Evolutionary conservation across 2,888 invertebrate genomes (phyloP).

Genomic region (Palloptera scutellata): DNA sequence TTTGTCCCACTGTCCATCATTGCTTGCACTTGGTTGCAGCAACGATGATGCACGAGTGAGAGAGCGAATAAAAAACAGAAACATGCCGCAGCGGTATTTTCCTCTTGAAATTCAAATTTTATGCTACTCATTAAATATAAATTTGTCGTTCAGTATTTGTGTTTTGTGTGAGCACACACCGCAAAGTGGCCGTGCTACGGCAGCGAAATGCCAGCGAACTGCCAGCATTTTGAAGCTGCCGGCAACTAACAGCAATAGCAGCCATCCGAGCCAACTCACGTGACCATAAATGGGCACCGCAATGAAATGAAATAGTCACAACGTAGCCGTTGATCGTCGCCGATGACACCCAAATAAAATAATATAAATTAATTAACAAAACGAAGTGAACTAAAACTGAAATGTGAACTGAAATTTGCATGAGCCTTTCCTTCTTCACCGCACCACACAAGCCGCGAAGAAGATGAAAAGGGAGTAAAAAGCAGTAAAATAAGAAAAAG

Average conservation of each 20-base stretch:
- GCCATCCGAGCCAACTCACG: constrained; percentile 29
- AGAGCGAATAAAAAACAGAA: constrained; percentile 34
- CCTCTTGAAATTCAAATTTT: constrained; percentile 64
- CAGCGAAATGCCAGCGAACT: constrained; percentile 14
- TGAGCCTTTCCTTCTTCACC: neutral
- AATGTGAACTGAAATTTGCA: neutral
- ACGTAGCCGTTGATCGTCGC: too few relatives aligned
- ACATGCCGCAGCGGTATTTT: constrained; percentile 49
- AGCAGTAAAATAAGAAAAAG: neutral
- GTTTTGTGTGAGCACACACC: neutral
- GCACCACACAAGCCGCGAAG: neutral
- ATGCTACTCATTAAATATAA: constrained; percentile 65
- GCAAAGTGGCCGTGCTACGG: constrained; percentile 22
- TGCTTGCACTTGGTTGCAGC: constrained; percentile 5
- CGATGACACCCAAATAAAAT: constrained; percentile 58
- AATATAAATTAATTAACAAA: constrained; percentile 63
- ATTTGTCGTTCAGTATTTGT: constrained; percentile 58
- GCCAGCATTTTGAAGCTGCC: neutral
- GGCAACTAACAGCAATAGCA: constrained; percentile 21
- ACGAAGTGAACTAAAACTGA: constrained; percentile 52
- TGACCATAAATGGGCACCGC: constrained; percentile 11
- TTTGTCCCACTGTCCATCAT: constrained; percentile 1
- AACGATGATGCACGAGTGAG: constrained; percentile 1
- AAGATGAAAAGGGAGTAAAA: constrained; percentile 7
- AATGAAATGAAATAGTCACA: constrained; percentile 25